Percentiles rank a stretch among this genome's conserved stretches.
phyloP scores from a whole-genome alignment of 2,113 vertebrate species.

The Hippoglossus stenolepis region DNA sequence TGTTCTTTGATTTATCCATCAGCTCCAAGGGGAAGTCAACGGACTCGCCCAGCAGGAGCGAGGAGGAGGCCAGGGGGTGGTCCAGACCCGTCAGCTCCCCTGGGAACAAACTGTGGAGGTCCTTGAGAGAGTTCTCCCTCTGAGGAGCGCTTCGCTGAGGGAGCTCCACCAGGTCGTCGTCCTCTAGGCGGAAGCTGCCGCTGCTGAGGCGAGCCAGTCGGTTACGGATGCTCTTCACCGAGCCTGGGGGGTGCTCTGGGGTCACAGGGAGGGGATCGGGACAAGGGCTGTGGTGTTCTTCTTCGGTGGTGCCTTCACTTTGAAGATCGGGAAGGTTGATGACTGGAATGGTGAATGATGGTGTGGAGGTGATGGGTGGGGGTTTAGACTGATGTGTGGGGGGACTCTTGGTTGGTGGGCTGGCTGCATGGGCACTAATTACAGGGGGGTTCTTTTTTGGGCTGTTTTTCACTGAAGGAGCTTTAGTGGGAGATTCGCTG shows the following conservation, averaged over 20 bases:
- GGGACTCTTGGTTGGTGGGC: constrained; percentile 55
- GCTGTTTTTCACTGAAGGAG: constrained; percentile 54
- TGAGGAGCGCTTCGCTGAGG: constrained; percentile 71
- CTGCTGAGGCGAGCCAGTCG: constrained; percentile 85
- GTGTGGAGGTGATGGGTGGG: constrained; percentile 61
- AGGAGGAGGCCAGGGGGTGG: constrained; percentile 81
- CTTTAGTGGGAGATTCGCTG: constrained; percentile 51
- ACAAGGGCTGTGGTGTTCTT: constrained; percentile 71
- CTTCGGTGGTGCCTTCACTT: constrained; percentile 67
- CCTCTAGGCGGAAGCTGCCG: constrained; percentile 83
- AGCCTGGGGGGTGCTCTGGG: constrained; percentile 82
- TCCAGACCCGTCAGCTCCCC: constrained; percentile 84
- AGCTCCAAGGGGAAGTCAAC: constrained; percentile 82
- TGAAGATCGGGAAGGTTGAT: constrained; percentile 76
- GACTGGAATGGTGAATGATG: constrained; percentile 76
- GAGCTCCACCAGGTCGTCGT: constrained; percentile 81
- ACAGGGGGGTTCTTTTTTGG: constrained; percentile 44
- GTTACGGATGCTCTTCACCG: constrained; percentile 81
- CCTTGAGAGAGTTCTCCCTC: constrained; percentile 59
- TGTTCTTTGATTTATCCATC: constrained; percentile 89
- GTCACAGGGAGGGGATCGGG: constrained; percentile 71
- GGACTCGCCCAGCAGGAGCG: constrained; percentile 75
- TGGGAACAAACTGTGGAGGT: constrained; percentile 85
- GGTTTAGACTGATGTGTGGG: constrained; percentile 60
- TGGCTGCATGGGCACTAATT: constrained; percentile 19